These are phyloP conservation scores for Streblospio benedicti DNA, from an alignment of 1,140 invertebrate genomes.

Conservation along the genomic window DNA sequence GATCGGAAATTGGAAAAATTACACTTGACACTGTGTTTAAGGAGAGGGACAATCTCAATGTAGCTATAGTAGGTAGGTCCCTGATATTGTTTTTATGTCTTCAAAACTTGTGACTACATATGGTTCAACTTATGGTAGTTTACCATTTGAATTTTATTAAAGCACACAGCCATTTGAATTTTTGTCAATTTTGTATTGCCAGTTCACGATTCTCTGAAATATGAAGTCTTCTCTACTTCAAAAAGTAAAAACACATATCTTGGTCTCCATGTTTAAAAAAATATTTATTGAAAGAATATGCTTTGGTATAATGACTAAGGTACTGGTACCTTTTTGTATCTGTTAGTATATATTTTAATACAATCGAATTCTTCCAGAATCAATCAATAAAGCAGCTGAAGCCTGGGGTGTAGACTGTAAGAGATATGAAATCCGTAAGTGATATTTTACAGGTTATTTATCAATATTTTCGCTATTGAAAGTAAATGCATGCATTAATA, in stretches of 20 bases:
- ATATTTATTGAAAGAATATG: not conserved
- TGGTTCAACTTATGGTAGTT: not conserved
- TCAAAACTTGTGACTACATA: not conserved
- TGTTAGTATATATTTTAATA: not conserved
- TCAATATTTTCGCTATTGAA: slow-evolving; percentile 7
- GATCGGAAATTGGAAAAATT: slow-evolving; percentile 95
- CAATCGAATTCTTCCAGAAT: slow-evolving; percentile 51
- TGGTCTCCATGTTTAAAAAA: not conserved
- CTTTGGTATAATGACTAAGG: not conserved
- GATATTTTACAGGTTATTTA: slow-evolving; percentile 1
- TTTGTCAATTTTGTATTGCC: not conserved
- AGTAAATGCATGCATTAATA: not conserved
- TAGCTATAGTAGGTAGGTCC: slow-evolving; percentile 70
- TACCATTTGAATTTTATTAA: not conserved
- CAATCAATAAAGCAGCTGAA: slow-evolving; percentile 95
- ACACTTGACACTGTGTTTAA: slow-evolving; percentile 93
- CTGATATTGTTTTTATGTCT: not conserved
- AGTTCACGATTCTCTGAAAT: slow-evolving; percentile 1
- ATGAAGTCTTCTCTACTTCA: not conserved
- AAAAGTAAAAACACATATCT: not conserved
- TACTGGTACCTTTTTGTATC: not conserved
- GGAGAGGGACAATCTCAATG: slow-evolving; percentile 90
- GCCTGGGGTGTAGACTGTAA: slow-evolving; percentile 97
- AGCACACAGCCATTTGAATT: not conserved
- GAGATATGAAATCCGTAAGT: slow-evolving; percentile 94